These are phyloP conservation scores for Halocaridina rubra DNA, from an alignment of 2,888 invertebrate genomes.

Conservation along the genomic window DNA sequence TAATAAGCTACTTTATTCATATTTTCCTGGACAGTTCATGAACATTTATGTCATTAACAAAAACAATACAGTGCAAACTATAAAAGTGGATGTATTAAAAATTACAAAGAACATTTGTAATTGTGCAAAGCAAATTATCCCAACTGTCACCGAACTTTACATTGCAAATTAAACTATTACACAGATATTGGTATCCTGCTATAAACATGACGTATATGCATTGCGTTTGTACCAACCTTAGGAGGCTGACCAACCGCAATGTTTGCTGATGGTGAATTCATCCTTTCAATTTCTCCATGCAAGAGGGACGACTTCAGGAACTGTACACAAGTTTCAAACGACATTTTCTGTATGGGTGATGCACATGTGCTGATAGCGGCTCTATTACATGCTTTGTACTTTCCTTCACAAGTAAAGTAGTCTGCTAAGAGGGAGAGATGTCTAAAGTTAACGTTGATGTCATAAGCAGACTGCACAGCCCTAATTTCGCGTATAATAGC, in stretches of 20 bases:
- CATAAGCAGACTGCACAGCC: conserved; percentile 96
- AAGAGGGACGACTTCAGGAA: conserved; percentile 85
- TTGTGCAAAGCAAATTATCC: no score
- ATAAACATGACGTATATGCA: conserved; percentile 70
- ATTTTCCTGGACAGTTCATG: no score
- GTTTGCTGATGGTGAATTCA: conserved; percentile 87
- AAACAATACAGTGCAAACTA: no score
- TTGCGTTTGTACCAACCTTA: conserved; percentile 84
- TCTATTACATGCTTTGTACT: conserved; percentile 89
- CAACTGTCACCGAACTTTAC: no score
- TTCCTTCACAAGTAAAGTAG: conserved; percentile 96
- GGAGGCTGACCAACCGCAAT: conserved; percentile 88
- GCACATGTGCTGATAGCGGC: conserved; percentile 89
- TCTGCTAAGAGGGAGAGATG: conserved; percentile 94
- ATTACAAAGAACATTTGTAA: no score
- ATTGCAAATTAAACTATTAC: no score
- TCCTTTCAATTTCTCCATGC: conserved; percentile 78
- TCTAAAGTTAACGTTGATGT: conserved; percentile 92
- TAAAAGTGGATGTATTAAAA: no score
- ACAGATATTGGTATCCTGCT: no score
- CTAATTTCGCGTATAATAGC: conserved; percentile 94
- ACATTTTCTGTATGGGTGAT: conserved; percentile 97
- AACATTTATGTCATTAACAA: no score
- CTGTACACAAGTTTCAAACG: conserved; percentile 91
- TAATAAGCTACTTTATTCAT: no score